Percentiles rank a stretch among this genome's conserved stretches.
phyloP scores from a whole-genome alignment of 2,888 invertebrate genomes.

The Aricia artaxerxes region DNA sequence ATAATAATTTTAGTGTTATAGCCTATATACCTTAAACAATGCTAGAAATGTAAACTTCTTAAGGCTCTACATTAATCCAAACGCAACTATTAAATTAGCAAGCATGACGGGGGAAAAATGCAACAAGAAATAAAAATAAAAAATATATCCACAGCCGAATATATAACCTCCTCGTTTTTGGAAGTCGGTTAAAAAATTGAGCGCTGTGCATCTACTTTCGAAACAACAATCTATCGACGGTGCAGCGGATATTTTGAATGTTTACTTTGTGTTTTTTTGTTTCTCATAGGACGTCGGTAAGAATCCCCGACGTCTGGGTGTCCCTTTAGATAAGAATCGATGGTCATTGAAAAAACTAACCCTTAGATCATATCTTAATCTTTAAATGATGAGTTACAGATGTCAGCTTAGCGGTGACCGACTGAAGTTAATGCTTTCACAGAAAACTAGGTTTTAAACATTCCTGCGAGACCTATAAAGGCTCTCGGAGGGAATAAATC shows the following conservation, averaged over 20 bases:
- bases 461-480: neutral
- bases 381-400: constrained; percentile 52
- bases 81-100: too few species aligned
- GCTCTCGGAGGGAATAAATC: neutral
- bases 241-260: constrained; percentile 53
- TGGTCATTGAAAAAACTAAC: constrained; percentile 53
- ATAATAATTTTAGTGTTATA: too few species aligned
- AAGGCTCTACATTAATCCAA: too few species aligned
- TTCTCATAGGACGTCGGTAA: constrained; percentile 44
- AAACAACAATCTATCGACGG: neutral
- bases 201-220: neutral
- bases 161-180: too few species aligned
- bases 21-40: too few species aligned
- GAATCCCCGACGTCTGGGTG: constrained; percentile 50
- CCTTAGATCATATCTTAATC: constrained; percentile 55
- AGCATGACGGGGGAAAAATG: neutral
- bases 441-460: neutral
- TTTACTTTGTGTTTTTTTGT: constrained; percentile 55
- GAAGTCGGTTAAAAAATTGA: neutral
- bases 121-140: neutral
- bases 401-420: constrained; percentile 29
- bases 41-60: too few species aligned
- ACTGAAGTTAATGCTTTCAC: constrained; percentile 15
- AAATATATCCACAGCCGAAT: too few species aligned
- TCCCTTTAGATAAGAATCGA: constrained; percentile 56